Base-by-base conservation (phyloP, 1,140 invertebrate genomes). In the Geopemphigus sp. region DNA sequence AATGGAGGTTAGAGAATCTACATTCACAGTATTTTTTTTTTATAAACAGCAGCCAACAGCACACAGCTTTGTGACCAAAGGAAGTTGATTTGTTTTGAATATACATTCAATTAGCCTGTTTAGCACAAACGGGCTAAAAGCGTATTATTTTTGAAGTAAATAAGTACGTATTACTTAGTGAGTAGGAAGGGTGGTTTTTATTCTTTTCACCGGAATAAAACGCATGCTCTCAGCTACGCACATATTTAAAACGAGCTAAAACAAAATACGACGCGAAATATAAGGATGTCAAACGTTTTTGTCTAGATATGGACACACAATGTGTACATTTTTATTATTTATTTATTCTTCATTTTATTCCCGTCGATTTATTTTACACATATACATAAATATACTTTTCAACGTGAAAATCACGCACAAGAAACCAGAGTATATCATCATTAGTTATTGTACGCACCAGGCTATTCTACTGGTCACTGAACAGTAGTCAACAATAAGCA, bases 21-120 rank as follows among this genome's bases (percentile, higher is more conserved):
- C 73, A 76, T 76, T 76, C 73, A 61, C 73, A 76, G 56, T 24
- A n/a, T 74, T 22, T 57, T 74, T n/a, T n/a, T 39, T 39, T 39
- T 39, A 8, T 39, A 39, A 39, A 39, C 32, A 39, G 32, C 32
- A 39, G 32, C 32, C 32, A 39, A 39, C 32, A 39, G 29, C 56
- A 39, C 72, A 74, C 72, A 74, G 53, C 26, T n/a, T 74, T n/a
- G 32, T 39, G 32, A 39, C 32, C n/a, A 39, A 39, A 39, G 32
- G 32, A 39, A 8, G 8, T 8, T 12, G 54, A 24, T 22, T 74
- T 39, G 26, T 57, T 39, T 26, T 57, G 45, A 76, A 57, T 76
- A 47, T 59, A 59, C 29, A 45, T 39, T 59, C 22, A 22, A n/a
- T n/a, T n/a, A n/a, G n/a, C n/a, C 32, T 39, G 12, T 70, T 64